These are phyloP conservation scores for Pitangus sulphuratus DNA, from an alignment of 2,797 vertebrate species.

Conservation along the genomic window DNA sequence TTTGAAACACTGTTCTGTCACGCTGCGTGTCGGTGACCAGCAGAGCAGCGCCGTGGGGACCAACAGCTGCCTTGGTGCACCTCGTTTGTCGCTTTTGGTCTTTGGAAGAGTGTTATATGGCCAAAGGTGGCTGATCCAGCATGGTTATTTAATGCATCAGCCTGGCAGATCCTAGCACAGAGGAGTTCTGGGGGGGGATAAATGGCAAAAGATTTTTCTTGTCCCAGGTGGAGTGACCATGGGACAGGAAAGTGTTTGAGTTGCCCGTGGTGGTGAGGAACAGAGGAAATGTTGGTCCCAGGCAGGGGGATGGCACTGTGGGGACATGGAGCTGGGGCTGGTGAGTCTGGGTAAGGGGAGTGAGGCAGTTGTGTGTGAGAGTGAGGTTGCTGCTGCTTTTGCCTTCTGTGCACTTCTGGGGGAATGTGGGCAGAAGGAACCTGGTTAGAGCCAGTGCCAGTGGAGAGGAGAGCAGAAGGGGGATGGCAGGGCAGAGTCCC, in stretches of 20 bases:
- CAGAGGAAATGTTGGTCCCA: fast-evolving
- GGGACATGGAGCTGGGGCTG: neutral
- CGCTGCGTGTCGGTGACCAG: fast-evolving
- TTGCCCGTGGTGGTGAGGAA: neutral
- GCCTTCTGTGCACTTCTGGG: fast-evolving
- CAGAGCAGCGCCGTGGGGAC: neutral
- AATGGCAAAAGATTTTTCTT: neutral
- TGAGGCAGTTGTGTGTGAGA: fast-evolving
- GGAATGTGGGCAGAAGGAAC: neutral
- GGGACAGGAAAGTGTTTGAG: neutral
- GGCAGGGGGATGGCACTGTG: neutral
- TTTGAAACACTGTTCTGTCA: neutral
- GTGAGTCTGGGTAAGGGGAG: fast-evolving
- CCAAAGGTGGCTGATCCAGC: neutral
- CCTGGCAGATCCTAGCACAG: neutral
- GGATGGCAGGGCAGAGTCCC: fast-evolving
- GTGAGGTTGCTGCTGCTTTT: neutral
- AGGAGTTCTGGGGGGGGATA: neutral
- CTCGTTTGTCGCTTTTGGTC: fast-evolving
- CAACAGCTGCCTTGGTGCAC: neutral
- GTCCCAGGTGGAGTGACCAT: neutral
- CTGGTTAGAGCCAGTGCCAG: fast-evolving
- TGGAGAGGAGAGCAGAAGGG: neutral
- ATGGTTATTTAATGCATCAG: neutral
- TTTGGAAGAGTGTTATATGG: fast-evolving